phyloP scores from a whole-genome alignment of 1,140 invertebrate genomes.

The Danaus plexippus region DNA sequence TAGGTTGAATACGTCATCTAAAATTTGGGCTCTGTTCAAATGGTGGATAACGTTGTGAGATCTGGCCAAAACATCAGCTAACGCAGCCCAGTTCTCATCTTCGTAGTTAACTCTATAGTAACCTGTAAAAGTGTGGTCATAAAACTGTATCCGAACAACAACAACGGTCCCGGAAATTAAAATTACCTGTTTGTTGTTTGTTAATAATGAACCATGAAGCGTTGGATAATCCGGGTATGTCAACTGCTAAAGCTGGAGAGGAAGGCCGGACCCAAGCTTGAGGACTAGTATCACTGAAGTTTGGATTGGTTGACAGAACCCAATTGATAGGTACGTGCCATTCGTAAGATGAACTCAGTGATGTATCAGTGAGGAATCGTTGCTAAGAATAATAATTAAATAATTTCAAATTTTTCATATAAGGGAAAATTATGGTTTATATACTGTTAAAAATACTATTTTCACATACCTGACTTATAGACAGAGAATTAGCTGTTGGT shows the following conservation, averaged over 20 bases:
- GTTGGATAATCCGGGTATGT: conserved; percentile 41
- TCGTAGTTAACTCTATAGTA: conserved; percentile 79
- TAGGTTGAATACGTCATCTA: conserved; percentile 83
- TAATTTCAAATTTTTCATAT: background rate
- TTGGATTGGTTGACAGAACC: conserved; percentile 40
- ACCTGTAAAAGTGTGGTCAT: conserved; percentile 44
- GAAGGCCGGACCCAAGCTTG: conserved; percentile 38
- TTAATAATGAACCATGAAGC: conserved; percentile 75
- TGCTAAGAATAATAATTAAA: conserved; percentile 27
- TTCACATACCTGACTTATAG: conserved; percentile 26
- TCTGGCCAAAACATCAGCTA: conserved; percentile 56
- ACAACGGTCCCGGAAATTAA: background rate
- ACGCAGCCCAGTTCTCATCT: conserved; percentile 61
- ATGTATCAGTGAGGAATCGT: conserved; percentile 44
- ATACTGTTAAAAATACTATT: background rate
- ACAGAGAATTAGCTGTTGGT: conserved; percentile 32
- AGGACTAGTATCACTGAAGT: conserved; percentile 57
- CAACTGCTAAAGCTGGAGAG: conserved; percentile 33
- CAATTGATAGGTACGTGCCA: conserved; percentile 65
- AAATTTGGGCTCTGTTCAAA: conserved; percentile 82
- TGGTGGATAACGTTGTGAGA: conserved; percentile 72
- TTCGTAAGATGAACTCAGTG: conserved; percentile 30
- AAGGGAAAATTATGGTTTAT: background rate
- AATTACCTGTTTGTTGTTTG: conserved; percentile 74
- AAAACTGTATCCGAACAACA: conserved; percentile 1